Base-by-base conservation (phyloP, 2,888 invertebrate genomes). In the Gasteruption jaculator region DNA sequence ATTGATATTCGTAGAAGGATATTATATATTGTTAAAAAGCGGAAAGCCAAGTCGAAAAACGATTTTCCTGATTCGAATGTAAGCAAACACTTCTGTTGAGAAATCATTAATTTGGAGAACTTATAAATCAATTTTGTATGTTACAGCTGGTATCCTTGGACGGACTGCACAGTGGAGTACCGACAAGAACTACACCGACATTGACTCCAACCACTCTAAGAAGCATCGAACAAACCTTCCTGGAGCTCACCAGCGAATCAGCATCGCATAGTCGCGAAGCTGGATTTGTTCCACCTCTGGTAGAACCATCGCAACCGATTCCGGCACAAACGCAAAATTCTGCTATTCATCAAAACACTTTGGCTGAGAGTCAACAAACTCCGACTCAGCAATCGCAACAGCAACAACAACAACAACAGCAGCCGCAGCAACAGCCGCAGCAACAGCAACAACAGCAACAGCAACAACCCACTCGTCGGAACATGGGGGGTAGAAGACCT, bases 141-240 rank as follows among this genome's bases (percentile, higher is more conserved):
- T 82, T 80, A 10, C 80, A 90, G 89, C 82, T 87, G 78, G 83
- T 85, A 59, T 82, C 86, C 71, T 77, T 88, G 72, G 89, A 90
- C 76, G 87, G 88, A 63, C 77, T 88, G 71, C 87, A 87, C 73
- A 87, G 86, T 71, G 90, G 90, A 65, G 90, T 92, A 62, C 91
- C 91, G 39, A 92, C 93, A 45, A 82, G 88, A 71, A 94, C 93
- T 52, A 93, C 94, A 65, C 86, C 93, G 53, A 93, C 91, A 65
- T 78, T 95, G 61, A 95, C 95, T 54, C 94, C 94, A 50, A 94
- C 94, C 32, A 93, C 92, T 58, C 76, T 94, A 68, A 83, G 91
- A 62, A 85, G 82, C 75, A 90, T 94, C 73, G 92, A 94, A 75
- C 91, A 93, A 64, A 86, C 90, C 1, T 89, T 92, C 74, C 82